phyloP scores from a whole-genome alignment of 2,888 invertebrate genomes.

The Unio delphinus region DNA sequence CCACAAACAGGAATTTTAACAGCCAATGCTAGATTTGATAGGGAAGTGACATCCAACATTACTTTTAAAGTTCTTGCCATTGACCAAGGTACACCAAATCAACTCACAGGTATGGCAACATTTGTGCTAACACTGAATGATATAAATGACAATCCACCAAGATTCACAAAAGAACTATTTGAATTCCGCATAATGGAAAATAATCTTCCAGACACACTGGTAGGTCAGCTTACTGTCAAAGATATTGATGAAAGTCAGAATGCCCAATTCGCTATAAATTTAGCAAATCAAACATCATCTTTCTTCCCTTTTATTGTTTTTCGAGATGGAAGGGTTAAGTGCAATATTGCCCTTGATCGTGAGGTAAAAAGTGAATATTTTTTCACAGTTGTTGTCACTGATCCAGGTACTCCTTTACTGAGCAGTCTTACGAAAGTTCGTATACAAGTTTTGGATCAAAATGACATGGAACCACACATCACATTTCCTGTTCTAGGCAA shows the following conservation, averaged over 20 bases:
- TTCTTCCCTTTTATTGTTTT: constrained; percentile 37
- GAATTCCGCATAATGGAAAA: constrained; percentile 51
- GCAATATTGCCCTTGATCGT: constrained; percentile 34
- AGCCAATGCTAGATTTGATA: constrained; percentile 47
- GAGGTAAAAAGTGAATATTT: constrained; percentile 32
- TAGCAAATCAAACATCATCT: constrained; percentile 45
- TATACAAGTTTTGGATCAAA: constrained; percentile 55
- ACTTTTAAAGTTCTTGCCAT: constrained; percentile 50
- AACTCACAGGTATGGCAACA: constrained; percentile 44
- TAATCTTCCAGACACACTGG: constrained; percentile 31
- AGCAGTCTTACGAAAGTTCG: constrained; percentile 35
- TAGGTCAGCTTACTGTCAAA: constrained; percentile 48
- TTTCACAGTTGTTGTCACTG: constrained; percentile 38
- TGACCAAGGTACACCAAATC: constrained; percentile 45
- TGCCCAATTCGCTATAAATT: constrained; percentile 30
- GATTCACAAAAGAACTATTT: constrained; percentile 46
- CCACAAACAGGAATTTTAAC: constrained; percentile 45
- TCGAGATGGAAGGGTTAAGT: constrained; percentile 42
- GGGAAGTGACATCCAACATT: constrained; percentile 34
- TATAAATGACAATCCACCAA: constrained; percentile 57
- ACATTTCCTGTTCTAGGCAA: constrained; percentile 53
- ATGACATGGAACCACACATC: constrained; percentile 63
- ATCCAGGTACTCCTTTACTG: constrained; percentile 36
- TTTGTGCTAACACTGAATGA: constrained; percentile 51
- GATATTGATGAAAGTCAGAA: constrained; percentile 55